phyloP scores from a whole-genome alignment of 2,113 vertebrate species.

The Mustela lutreola region DNA sequence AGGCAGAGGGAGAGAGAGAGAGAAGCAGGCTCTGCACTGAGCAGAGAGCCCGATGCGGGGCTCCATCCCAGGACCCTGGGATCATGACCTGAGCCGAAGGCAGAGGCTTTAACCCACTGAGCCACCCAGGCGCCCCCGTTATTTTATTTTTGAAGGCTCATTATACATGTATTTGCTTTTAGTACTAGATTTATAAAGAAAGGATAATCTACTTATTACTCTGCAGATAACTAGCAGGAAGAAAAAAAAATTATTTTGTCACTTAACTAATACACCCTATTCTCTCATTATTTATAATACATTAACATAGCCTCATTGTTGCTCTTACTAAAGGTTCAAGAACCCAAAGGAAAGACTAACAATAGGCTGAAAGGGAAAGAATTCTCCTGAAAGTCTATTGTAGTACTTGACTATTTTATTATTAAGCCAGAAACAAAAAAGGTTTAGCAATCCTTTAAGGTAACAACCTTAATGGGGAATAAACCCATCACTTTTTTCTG shows the following conservation, averaged over 20 bases:
- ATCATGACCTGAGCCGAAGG: too few relatives aligned
- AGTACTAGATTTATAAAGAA: neutral
- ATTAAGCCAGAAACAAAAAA: neutral
- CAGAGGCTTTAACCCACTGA: too few relatives aligned
- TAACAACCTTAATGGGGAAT: neutral
- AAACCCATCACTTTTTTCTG: neutral
- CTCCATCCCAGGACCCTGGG: too few relatives aligned
- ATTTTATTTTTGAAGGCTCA: neutral
- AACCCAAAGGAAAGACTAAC: neutral
- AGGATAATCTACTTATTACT: neutral
- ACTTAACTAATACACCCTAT: neutral
- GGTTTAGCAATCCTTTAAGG: neutral
- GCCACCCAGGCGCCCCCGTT: neutral
- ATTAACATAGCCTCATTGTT: slow-evolving; percentile 18
- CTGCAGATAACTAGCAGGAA: neutral
- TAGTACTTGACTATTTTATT: neutral
- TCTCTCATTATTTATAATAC: neutral
- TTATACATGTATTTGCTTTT: slow-evolving; percentile 13
- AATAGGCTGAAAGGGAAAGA: neutral
- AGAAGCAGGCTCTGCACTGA: too few relatives aligned
- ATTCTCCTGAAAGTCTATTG: neutral
- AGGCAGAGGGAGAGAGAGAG: too few relatives aligned
- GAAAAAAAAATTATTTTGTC: neutral
- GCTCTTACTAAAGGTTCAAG: neutral
- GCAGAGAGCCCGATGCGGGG: too few relatives aligned